Conservation (phyloP, 2,888 invertebrate species). For the Nemapogon koenigi region DNA sequence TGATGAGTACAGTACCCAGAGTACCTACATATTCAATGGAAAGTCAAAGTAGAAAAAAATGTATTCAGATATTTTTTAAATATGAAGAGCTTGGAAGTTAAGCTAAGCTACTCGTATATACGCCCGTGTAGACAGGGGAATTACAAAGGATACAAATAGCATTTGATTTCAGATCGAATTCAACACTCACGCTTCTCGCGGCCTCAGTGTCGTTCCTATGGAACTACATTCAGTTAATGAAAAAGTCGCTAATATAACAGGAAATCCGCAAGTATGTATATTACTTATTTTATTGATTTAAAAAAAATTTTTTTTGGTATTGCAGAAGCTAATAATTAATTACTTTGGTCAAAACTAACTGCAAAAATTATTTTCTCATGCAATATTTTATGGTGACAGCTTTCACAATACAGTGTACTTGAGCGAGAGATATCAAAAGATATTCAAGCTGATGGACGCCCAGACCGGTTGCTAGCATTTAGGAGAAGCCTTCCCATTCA, state of each 20-base stretch:
- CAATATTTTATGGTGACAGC: conserved; percentile 25
- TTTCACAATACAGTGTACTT: conserved; percentile 32
- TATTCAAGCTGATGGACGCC: conserved; percentile 42
- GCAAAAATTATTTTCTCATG: too few species aligned
- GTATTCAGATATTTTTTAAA: too few species aligned
- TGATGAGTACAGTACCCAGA: too few species aligned
- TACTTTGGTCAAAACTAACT: too few species aligned
- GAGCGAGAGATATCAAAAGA: conserved; percentile 54
- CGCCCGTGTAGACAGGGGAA: not conserved
- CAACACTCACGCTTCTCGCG: conserved; percentile 60
- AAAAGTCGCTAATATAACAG: conserved; percentile 54
- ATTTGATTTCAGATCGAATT: conserved; percentile 54
- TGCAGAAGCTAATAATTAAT: too few species aligned
- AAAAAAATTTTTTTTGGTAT: too few species aligned
- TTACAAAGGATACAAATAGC: too few species aligned
- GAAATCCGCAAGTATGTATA: conserved; percentile 56
- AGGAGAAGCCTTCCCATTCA: conserved; percentile 46
- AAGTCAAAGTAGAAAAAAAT: too few species aligned
- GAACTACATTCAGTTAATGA: conserved; percentile 67
- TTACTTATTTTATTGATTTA: too few species aligned
- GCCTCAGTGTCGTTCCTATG: conserved; percentile 57
- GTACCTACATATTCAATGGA: too few species aligned
- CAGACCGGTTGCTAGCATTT: conserved; percentile 48
- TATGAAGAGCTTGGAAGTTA: too few species aligned
- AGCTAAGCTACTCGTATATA: too few species aligned